Evolutionary conservation across 2,797 vertebrate genomes (phyloP).

Genomic region (Scleropages formosus): DNA sequence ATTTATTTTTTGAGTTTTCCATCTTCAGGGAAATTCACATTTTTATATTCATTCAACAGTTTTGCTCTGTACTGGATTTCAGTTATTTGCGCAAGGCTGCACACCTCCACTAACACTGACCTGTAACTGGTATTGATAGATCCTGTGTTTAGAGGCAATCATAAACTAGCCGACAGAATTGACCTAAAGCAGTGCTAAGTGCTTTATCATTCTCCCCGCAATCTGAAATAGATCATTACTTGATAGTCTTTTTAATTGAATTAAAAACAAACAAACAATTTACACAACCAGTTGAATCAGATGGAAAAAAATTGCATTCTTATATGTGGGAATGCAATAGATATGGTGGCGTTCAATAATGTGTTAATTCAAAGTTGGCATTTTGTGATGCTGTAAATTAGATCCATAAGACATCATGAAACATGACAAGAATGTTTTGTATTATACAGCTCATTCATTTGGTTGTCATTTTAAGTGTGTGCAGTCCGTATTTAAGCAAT

Average conservation of each 20-base stretch:
- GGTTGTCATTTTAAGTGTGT: no score
- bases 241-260: background rate
- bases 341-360: background rate
- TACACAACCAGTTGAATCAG: background rate
- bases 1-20: no score
- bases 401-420: no score
- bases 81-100: background rate
- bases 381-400: no score
- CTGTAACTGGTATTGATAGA: conserved; percentile 16
- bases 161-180: conserved; percentile 6
- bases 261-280: background rate
- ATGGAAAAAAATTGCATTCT: background rate
- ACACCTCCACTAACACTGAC: background rate
- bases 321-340: background rate
- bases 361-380: no score
- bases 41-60: no score
- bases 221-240: conserved; percentile 1
- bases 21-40: no score
- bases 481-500: no score
- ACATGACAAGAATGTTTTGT: no score
- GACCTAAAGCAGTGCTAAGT: conserved; percentile 1
- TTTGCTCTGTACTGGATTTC: background rate
- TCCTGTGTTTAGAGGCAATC: background rate
- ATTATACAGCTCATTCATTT: no score
- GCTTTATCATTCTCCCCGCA: background rate